Percentiles rank a stretch among this genome's conserved stretches.
Conservation (phyloP, 1,140 invertebrate species). For the Aradophagus sp. region DNA sequence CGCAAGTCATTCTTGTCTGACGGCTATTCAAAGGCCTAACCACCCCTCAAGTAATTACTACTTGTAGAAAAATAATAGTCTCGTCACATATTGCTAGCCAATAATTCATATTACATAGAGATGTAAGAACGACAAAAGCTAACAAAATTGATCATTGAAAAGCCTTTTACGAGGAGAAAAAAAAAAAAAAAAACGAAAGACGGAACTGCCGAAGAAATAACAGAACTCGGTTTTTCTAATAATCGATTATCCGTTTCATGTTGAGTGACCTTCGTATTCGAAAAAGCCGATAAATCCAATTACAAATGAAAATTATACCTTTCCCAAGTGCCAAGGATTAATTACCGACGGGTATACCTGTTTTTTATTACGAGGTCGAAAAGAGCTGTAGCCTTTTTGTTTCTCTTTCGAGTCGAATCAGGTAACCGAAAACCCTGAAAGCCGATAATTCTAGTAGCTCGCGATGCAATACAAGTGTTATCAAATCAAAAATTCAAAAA, state of each 20-base stretch:
- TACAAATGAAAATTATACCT: conserved; percentile 3
- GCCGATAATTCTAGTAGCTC: conserved; percentile 2
- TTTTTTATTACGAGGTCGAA: conserved; percentile 4
- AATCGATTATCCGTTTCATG: conserved; percentile 21
- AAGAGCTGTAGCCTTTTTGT: conserved; percentile 5
- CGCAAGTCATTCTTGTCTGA: conserved; percentile 1
- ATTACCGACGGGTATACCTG: not conserved
- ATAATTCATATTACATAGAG: conserved; percentile 32
- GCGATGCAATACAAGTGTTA: conserved; percentile 15
- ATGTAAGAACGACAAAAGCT: conserved; percentile 1
- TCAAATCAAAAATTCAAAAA: conserved; percentile 32
- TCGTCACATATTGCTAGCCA: conserved; percentile 18
- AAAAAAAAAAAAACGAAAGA: too few relatives aligned
- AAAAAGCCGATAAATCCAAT: conserved; percentile 14
- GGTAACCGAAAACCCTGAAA: not conserved
- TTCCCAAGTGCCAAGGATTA: conserved; percentile 7
- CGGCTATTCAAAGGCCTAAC: conserved; percentile 22
- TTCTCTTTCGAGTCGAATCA: too few relatives aligned
- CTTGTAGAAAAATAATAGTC: conserved; percentile 26
- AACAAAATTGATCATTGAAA: not conserved
- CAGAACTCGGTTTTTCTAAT: too few relatives aligned
- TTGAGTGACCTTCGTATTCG: not conserved
- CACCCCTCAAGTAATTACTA: conserved; percentile 33
- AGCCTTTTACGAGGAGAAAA: too few relatives aligned
- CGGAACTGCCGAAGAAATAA: too few relatives aligned